A percentile compares a stretch with the other conserved stretches of the same genome.
Conservation (phyloP, 2,113 vertebrate genomes). For the Thalassarche chlororhynchos region DNA sequence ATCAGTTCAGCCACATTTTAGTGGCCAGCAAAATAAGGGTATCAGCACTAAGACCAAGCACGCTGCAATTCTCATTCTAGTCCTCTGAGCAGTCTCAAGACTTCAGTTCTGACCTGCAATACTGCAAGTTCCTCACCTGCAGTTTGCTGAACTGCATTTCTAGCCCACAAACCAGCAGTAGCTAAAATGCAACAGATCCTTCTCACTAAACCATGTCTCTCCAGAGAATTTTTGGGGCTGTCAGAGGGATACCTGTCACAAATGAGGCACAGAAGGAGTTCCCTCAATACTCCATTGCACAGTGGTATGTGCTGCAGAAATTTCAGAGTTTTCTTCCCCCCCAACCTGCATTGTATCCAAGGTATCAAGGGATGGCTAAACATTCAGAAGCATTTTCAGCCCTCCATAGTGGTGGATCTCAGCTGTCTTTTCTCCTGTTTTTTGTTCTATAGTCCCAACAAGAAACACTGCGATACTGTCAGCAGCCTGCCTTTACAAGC, state of each 20-base stretch:
- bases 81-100: not conserved
- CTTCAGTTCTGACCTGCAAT: not conserved
- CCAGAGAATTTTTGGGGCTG: not conserved
- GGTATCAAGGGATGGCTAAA: not conserved
- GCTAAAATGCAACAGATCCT: not conserved
- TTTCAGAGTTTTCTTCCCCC: not conserved
- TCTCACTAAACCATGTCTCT: not conserved
- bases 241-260: not conserved
- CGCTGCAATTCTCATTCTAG: not conserved
- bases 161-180: not conserved
- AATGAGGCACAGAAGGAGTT: not conserved
- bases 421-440: not conserved
- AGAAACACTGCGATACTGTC: not conserved
- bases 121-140: not conserved
- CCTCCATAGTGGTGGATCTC: not conserved
- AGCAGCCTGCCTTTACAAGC: not conserved
- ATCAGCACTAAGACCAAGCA: not conserved
- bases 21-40: not conserved
- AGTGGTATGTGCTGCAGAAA: not conserved
- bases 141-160: not conserved
- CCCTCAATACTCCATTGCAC: not conserved
- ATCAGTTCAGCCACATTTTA: not conserved
- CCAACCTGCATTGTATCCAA: not conserved
- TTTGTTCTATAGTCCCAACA: not conserved
- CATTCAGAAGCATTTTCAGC: not conserved